phyloP scores from a whole-genome alignment of 2,888 invertebrate genomes.

The Metalampra italica region DNA sequence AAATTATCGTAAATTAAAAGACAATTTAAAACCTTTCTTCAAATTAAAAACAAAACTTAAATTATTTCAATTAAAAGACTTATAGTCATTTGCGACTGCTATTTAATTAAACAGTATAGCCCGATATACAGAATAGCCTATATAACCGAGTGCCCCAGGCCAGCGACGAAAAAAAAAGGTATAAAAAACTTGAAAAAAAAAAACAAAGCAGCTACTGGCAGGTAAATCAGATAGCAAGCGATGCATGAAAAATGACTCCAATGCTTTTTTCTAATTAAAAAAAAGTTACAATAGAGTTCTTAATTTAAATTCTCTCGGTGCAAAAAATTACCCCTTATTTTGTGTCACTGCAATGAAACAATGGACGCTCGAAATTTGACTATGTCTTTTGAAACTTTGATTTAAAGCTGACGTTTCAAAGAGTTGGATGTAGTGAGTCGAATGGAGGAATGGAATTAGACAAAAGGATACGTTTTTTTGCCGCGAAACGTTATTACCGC shows the following conservation, averaged over 20 bases:
- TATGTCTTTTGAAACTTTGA: conserved; percentile 63
- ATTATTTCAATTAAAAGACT: too few relatives aligned
- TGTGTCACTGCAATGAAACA: conserved; percentile 66
- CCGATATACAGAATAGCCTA: neutral
- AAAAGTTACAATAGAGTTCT: conserved; percentile 57
- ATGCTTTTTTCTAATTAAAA: conserved; percentile 62
- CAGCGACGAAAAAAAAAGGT: conserved; percentile 34
- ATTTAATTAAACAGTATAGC: neutral
- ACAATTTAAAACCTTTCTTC: too few relatives aligned
- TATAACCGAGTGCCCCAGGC: too few relatives aligned
- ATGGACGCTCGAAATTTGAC: conserved; percentile 59
- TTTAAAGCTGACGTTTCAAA: conserved; percentile 61
- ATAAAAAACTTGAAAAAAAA: conserved; percentile 29
- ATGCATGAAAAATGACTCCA: conserved; percentile 77
- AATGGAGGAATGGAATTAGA: conserved; percentile 36
- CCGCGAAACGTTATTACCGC: conserved; percentile 17
- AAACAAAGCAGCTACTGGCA: conserved; percentile 46
- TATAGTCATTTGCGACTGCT: too few relatives aligned
- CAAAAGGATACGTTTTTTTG: conserved; percentile 40
- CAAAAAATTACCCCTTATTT: conserved; percentile 55
- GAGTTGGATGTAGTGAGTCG: conserved; percentile 45
- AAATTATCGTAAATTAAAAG: too few relatives aligned
- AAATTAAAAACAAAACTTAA: too few relatives aligned
- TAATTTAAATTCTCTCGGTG: conserved; percentile 63
- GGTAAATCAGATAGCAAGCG: conserved; percentile 74